Percentiles rank a stretch among this genome's conserved stretches.
Evolutionary conservation across 2,888 invertebrate species (phyloP).

Genomic region (Leistus spinibarbis): DNA sequence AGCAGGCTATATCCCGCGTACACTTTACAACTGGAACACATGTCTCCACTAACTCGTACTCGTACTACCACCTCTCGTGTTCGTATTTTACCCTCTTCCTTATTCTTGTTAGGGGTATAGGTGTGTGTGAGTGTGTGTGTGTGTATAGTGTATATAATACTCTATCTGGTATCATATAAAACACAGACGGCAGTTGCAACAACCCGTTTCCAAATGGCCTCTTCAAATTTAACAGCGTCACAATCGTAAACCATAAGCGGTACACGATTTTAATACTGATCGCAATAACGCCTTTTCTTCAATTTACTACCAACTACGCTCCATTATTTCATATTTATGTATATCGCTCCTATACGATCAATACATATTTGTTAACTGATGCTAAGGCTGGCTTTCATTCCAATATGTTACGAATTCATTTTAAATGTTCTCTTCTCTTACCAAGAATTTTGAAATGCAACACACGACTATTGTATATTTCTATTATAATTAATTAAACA

Average conservation of each 20-base stretch:
- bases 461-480: no score
- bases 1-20: slow-evolving; percentile 29
- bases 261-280: slow-evolving; percentile 39
- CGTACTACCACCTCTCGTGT: not conserved
- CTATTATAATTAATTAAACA: no score
- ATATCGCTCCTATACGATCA: not conserved
- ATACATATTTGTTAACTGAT: not conserved
- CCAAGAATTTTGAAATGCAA: no score
- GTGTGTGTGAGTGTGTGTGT: no score
- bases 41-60: slow-evolving; percentile 37
- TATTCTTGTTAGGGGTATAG: not conserved
- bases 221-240: slow-evolving; percentile 36
- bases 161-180: slow-evolving; percentile 35
- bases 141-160: not conserved
- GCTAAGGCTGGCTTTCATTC: no score
- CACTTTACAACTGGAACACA: slow-evolving; percentile 41
- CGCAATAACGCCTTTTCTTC: slow-evolving; percentile 2
- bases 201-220: slow-evolving; percentile 34
- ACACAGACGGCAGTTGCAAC: slow-evolving; percentile 5
- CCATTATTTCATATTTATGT: not conserved
- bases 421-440: no score
- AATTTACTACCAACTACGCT: not conserved
- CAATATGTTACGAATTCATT: no score
- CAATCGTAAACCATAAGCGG: slow-evolving; percentile 35
- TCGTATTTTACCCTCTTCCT: not conserved